Evolutionary conservation across 2,888 invertebrate species (phyloP).

Genomic region (Ophion slaviceki): DNA sequence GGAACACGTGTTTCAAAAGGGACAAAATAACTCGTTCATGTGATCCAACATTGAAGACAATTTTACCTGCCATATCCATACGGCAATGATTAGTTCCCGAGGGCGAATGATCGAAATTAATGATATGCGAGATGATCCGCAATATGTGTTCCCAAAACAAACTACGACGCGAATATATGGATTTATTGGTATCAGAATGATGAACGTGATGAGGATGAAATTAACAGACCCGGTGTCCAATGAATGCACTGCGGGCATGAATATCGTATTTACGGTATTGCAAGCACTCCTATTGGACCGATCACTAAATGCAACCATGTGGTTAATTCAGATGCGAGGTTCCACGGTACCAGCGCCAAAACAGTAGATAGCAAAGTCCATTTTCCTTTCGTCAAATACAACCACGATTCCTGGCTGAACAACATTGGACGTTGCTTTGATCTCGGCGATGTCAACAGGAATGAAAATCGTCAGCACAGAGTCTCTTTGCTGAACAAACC

Average conservation of each 20-base stretch:
- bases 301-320: not conserved
- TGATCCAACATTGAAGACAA: not conserved
- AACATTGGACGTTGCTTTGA: not conserved
- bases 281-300: not conserved
- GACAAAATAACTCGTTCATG: not conserved
- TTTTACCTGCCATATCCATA: not conserved
- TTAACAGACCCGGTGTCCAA: not conserved
- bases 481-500: not conserved
- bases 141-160: not conserved
- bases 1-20: too few species aligned
- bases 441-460: not conserved
- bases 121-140: not conserved
- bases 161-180: not conserved
- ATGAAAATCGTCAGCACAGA: too few species aligned
- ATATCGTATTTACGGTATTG: not conserved
- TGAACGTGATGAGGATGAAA: not conserved
- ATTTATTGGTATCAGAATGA: not conserved
- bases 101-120: not conserved
- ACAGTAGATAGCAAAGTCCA: not conserved
- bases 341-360: not conserved
- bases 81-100: not conserved
- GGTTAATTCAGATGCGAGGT: not conserved
- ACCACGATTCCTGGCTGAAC: not conserved
- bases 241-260: not conserved
- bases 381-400: not conserved